phyloP scores from a whole-genome alignment of 2,797 vertebrate genomes.

The Paratrypauchen microcephalus region DNA sequence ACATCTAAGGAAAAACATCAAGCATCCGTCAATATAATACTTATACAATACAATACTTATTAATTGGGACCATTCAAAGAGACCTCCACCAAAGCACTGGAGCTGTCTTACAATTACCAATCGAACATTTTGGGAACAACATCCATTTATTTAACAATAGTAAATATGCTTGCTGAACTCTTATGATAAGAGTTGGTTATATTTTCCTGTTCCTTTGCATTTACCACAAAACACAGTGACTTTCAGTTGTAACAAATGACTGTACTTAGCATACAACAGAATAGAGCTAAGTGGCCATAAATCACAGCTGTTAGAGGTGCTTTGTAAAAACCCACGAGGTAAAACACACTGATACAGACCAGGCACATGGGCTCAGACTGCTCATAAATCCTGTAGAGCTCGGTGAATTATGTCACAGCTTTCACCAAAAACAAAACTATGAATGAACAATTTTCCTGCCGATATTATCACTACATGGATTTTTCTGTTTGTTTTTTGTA shows the following conservation, averaged over 20 bases:
- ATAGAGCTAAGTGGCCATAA: slow-evolving; percentile 20
- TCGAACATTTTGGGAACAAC: background rate
- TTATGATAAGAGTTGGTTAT: background rate
- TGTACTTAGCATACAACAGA: slow-evolving; percentile 11
- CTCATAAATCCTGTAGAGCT: slow-evolving; percentile 53
- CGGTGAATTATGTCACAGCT: slow-evolving; percentile 50
- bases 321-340: slow-evolving; percentile 22
- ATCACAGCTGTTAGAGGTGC: slow-evolving; percentile 27
- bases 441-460: slow-evolving; percentile 26
- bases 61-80: background rate
- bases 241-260: slow-evolving; percentile 18
- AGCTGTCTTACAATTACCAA: background rate
- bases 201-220: background rate
- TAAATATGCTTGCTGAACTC: background rate
- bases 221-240: background rate
- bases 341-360: slow-evolving; percentile 52
- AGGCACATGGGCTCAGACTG: slow-evolving; percentile 49
- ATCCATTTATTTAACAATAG: background rate
- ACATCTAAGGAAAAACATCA: background rate
- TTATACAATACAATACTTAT: too few species aligned
- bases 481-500: slow-evolving; percentile 2
- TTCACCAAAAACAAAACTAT: slow-evolving; percentile 28
- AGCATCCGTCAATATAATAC: background rate
- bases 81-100: background rate
- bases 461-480: slow-evolving; percentile 32